These are phyloP conservation scores for Pimpla rufipes DNA, from an alignment of 2,888 invertebrate species.

Conservation along the genomic window DNA sequence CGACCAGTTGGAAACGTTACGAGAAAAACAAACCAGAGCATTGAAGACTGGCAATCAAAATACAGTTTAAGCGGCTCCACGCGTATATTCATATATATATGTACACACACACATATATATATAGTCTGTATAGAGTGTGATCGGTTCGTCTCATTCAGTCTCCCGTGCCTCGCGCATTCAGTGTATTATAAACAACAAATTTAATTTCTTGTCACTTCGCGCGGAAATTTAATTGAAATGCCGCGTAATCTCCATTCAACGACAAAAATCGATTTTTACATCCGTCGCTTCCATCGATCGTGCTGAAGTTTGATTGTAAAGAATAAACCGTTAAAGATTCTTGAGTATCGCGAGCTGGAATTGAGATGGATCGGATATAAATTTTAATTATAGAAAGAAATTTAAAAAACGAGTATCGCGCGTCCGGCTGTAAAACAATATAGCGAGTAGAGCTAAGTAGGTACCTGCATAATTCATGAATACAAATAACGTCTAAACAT, in stretches of 20 bases:
- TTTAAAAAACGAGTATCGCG: conserved; percentile 75
- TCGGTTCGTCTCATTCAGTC: conserved; percentile 52
- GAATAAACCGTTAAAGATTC: conserved; percentile 6
- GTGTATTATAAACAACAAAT: conserved; percentile 14
- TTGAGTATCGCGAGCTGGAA: conserved; percentile 27
- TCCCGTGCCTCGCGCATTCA: conserved; percentile 15
- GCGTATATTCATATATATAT: conserved; percentile 52
- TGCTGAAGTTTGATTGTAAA: background rate
- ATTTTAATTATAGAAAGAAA: conserved; percentile 25
- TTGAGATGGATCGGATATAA: conserved; percentile 46
- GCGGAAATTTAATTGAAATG: background rate
- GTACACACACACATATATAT: background rate
- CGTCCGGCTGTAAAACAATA: conserved; percentile 79
- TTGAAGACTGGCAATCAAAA: conserved; percentile 83
- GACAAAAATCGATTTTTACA: conserved; percentile 1
- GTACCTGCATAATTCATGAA: conserved; percentile 83
- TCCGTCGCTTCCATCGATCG: background rate
- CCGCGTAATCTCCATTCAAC: background rate
- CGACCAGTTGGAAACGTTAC: conserved; percentile 14
- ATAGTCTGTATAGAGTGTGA: conserved; percentile 59
- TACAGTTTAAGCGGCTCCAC: conserved; percentile 71
- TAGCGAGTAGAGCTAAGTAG: conserved; percentile 78
- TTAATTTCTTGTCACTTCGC: background rate
- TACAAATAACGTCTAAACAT: conserved; percentile 76
- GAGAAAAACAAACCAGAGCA: conserved; percentile 73